Percentiles rank a stretch among this genome's conserved stretches.
These are phyloP conservation scores for Oreochromis tanganicae DNA, from an alignment of 2,113 vertebrate species.

Conservation along the genomic window DNA sequence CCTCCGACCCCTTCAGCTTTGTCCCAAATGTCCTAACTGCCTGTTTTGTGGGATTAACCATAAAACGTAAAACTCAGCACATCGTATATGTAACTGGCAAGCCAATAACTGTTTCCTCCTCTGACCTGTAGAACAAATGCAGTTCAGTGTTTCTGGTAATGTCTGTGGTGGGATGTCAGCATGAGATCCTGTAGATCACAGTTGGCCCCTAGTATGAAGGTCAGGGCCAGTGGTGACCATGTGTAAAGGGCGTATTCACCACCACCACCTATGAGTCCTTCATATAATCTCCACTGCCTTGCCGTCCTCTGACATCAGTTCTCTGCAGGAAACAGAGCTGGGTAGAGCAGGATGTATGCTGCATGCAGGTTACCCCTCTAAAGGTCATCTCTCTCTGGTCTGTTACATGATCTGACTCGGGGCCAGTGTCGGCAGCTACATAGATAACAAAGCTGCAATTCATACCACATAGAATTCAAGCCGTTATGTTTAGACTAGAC, in stretches of 20 bases:
- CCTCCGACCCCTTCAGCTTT: neutral
- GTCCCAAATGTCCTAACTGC: neutral
- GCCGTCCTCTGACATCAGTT: constrained; percentile 44
- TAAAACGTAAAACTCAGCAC: constrained; percentile 16
- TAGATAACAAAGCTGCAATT: neutral
- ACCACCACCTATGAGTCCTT: constrained; percentile 2
- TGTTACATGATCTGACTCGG: constrained; percentile 41
- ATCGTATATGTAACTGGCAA: constrained; percentile 29
- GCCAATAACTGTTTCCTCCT: constrained; percentile 23
- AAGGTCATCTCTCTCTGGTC: constrained; percentile 38
- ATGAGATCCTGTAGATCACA: constrained; percentile 24
- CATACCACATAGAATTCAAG: neutral
- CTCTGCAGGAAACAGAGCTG: constrained; percentile 61
- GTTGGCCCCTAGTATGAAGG: constrained; percentile 27
- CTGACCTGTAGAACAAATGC: constrained; percentile 9
- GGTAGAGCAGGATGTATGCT: constrained; percentile 57
- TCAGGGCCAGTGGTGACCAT: constrained; percentile 41
- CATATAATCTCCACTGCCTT: neutral
- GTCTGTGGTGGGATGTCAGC: constrained; percentile 15
- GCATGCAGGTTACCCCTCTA: constrained; percentile 21
- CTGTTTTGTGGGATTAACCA: neutral
- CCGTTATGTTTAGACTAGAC: neutral
- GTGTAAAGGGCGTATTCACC: constrained; percentile 24
- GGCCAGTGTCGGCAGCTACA: neutral
- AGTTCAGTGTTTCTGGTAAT: constrained; percentile 30